Evolutionary conservation across 2,113 vertebrate genomes (phyloP), one percentile per base, ranked within the genome.

Genomic region (Empidonax traillii): DNA sequence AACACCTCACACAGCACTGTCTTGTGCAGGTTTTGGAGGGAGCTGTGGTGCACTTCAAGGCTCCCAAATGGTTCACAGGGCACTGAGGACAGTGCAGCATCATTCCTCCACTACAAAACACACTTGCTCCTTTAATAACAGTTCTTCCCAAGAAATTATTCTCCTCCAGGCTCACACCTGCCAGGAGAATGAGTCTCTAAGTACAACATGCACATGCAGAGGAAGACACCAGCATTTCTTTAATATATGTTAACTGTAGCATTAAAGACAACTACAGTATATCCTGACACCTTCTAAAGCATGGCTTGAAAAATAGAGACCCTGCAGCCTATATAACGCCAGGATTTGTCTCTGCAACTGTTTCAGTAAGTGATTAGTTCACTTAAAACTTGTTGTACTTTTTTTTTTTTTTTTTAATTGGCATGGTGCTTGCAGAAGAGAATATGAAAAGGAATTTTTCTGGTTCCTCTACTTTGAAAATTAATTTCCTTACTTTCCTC

Each of bases 261-360:
- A 94, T 93, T 94, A 94, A 78, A 92, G 85, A 81, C 86, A 96
- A 89, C 88, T 66, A 8, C n/a, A 96, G 58, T 75, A 68, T n/a
- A 85, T 87, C 84, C 91, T 39, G 68, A 71, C 83, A 84, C 61
- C 18, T 78, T 65, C 27, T 21, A 90, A 92, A 90, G 83, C 68
- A 43, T n/a, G 37, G 37, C 79, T 90, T 75, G 76, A 87, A 76
- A 95, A 93, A 95, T 44, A 87, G 44, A 75, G 92, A 81, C 63
- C 4, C 92, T 86, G 90, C 85, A 96, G 85, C 76, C 88, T 43
- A 17, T 56, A 72, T 65, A 94, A 89, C 82, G 72, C 75, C 69
- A 89, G 77, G 73, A 94, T 94, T 94, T 92, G 83, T 87, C 92
- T 92, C 73, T 72, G 46, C 75, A 72, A 86, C 47, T 85, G 73